phyloP scores from a whole-genome alignment of 2,888 invertebrate genomes.

The Pycnomerus fuliginosus region DNA sequence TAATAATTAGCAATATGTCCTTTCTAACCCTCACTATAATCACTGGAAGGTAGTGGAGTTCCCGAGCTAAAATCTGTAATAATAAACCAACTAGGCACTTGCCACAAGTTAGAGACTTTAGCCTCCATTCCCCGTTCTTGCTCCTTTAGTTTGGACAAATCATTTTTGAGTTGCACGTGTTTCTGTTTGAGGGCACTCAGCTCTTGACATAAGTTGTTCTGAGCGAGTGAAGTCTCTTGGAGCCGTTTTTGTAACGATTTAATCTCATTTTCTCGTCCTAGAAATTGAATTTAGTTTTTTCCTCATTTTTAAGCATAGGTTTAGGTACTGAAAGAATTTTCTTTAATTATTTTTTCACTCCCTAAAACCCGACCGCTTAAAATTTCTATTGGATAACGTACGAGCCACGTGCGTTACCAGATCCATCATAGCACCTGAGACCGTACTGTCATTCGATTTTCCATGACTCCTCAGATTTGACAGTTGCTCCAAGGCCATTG shows the following conservation, averaged over 20 bases:
- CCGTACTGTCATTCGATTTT: slow-evolving; percentile 2
- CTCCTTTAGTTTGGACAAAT: slow-evolving; percentile 41
- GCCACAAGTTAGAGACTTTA: slow-evolving; percentile 47
- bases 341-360: too few species aligned
- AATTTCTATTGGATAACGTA: too few species aligned
- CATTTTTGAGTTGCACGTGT: slow-evolving; percentile 43
- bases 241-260: slow-evolving; percentile 43
- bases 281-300: slow-evolving; percentile 24
- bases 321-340: too few species aligned
- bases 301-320: slow-evolving; percentile 7
- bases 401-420: slow-evolving; percentile 7
- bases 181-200: slow-evolving; percentile 44
- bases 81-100: slow-evolving; percentile 50
- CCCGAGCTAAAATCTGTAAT: slow-evolving; percentile 37
- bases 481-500: too few species aligned
- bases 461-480: not conserved
- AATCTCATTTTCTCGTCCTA: slow-evolving; percentile 51
- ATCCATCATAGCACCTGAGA: slow-evolving; percentile 13
- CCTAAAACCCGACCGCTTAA: too few species aligned
- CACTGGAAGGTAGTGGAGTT: too few species aligned
- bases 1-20: too few species aligned
- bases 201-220: slow-evolving; percentile 45
- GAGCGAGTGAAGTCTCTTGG: slow-evolving; percentile 41
- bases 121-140: slow-evolving; percentile 45
- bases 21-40: too few species aligned